Base-by-base conservation (phyloP, 2,113 vertebrate genomes). In the Epinephelus lanceolatus region DNA sequence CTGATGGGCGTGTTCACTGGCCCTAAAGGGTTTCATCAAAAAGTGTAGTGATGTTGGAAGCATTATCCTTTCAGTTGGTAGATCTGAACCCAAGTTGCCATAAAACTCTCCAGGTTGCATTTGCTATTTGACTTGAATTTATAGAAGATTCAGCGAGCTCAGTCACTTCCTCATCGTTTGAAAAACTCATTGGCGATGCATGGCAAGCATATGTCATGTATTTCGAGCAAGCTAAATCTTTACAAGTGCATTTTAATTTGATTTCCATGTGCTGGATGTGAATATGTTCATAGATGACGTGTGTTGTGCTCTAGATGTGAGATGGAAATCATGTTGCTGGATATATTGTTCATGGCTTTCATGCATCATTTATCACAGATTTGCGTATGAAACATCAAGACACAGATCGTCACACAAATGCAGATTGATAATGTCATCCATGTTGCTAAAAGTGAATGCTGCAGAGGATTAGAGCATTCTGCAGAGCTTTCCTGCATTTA, bases 1-100 rank as follows among this genome's bases (percentile, higher is more conserved):
- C 57, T 91, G 77, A 85, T 67, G 74, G 85, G 61, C 60, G 70
- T 74, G 76, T 76, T 89, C 62, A 13, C 69, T 62, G 87, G 80
- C 77, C 83, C 57, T 74, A 67, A 90, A 90, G 86, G 83, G 75
- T 80, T 76, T 83, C 70, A 81, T 91, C 80, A 82, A 68, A 84
- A 83, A 71, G 76, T 53, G 40, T 21, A 56, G 52, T 18, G 33
- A 52, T 42, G 68, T 57, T 67, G 27, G 76, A 70, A 59, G 71
- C 25, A 21, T 67, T 72, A 45, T 60, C 65, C 30, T 77, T 80
- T 90, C 73, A 76, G 70, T 74, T 61, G 61, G 47, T 56, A 42
- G 61, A 76, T 57, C 72, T 76, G 80, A 79, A 1, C 72, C 30
- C 62, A 52, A 45, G 73, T 72, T 56, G 19, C 45, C 47, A 13